Evolutionary conservation across 2,888 invertebrate genomes (phyloP).

Genomic region (Trichopoda pennipes): DNA sequence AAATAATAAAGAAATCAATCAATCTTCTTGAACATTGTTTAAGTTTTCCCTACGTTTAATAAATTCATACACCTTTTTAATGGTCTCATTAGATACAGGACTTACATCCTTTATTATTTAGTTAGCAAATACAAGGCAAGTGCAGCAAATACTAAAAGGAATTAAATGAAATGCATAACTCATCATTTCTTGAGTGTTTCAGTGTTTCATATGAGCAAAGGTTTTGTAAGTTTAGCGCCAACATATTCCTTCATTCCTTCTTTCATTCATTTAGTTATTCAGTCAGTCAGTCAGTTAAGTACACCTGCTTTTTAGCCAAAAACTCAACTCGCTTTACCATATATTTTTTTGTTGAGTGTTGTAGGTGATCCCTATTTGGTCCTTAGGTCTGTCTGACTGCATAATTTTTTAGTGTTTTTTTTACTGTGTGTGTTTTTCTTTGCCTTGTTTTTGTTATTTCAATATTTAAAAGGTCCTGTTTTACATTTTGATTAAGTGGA

Average conservation of each 20-base stretch:
- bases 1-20: slow-evolving; percentile 55
- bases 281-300: too few relatives aligned
- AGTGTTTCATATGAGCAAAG: slow-evolving; percentile 15
- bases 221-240: slow-evolving; percentile 52
- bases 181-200: slow-evolving; percentile 56
- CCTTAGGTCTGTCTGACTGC: slow-evolving; percentile 26
- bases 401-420: slow-evolving; percentile 26
- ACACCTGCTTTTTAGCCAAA: slow-evolving; percentile 43
- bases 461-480: slow-evolving; percentile 45
- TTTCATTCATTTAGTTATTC: too few relatives aligned
- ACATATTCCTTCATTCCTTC: slow-evolving; percentile 9
- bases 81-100: slow-evolving; percentile 64
- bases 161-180: slow-evolving; percentile 53
- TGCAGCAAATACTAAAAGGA: slow-evolving; percentile 33
- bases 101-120: slow-evolving; percentile 51
- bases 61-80: slow-evolving; percentile 51
- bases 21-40: slow-evolving; percentile 50
- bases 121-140: slow-evolving; percentile 16
- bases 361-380: slow-evolving; percentile 63
- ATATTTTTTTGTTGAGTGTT: slow-evolving; percentile 10
- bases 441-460: neutral
- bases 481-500: slow-evolving; percentile 36
- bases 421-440: neutral
- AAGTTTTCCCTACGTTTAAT: slow-evolving; percentile 20
- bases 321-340: neutral